Evolutionary conservation across 2,888 invertebrate species (phyloP).

Genomic region (Timandra comae): DNA sequence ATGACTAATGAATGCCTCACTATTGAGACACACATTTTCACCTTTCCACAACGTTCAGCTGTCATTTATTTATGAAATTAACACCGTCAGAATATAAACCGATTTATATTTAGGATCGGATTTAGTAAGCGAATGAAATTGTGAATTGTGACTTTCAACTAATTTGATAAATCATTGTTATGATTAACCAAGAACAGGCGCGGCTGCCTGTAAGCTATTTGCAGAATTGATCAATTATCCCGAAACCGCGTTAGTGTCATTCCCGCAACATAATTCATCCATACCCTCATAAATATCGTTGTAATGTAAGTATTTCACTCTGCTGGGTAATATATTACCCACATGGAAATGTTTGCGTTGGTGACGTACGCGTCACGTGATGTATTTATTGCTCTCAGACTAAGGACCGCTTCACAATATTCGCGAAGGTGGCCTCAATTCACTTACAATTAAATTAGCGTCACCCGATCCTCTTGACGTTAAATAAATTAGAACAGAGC

Average conservation of each 20-base stretch:
- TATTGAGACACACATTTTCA: slow-evolving; percentile 25
- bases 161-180: no score
- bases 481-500: slow-evolving; percentile 58
- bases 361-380: slow-evolving; percentile 40
- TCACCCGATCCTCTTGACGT: slow-evolving; percentile 53
- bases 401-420: slow-evolving; percentile 37
- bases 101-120: no score
- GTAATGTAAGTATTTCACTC: slow-evolving; percentile 51
- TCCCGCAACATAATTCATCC: slow-evolving; percentile 15
- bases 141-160: no score
- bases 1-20: slow-evolving; percentile 28
- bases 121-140: no score
- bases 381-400: slow-evolving; percentile 52
- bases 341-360: slow-evolving; percentile 38
- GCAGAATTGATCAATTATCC: slow-evolving; percentile 8
- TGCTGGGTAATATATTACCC: slow-evolving; percentile 44
- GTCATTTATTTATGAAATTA: slow-evolving; percentile 8
- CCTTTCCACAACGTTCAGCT: slow-evolving; percentile 18
- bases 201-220: no score
- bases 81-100: no score
- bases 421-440: slow-evolving; percentile 56
- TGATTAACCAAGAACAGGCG: no score
- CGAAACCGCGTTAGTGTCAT: slow-evolving; percentile 11
- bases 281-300: slow-evolving; percentile 42
- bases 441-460: slow-evolving; percentile 61